Evolutionary conservation across 1,140 invertebrate species (phyloP), one percentile per base, ranked within the genome.

Genomic region (Whitmania pigra): DNA sequence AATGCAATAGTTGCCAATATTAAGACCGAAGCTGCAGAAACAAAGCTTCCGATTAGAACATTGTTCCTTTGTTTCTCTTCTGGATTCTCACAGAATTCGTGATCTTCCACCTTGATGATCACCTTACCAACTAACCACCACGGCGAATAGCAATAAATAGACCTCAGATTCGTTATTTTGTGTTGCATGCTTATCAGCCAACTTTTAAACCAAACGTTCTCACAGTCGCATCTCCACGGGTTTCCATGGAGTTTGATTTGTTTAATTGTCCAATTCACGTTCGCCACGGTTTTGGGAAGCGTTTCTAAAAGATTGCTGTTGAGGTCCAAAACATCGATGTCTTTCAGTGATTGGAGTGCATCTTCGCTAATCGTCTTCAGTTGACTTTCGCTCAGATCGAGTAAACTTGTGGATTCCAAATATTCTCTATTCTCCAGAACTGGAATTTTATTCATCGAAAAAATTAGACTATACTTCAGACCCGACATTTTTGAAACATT

Each of bases 231-330:
- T 17, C n/a, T 25, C 29, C 29, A 49, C 27, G 68, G 49, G 20
- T 69, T 69, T 17, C 49, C 49, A n/a, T 69, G 6, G 20, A 69
- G 68, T 7, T 43, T 69, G 68, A 69, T 31, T 4, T 36, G n/a
- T 9, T 49, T 69, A 43, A 43, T 13, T 22, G 49, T 22, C 31
- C n/a, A 53, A 9, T 43, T 18, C 13, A 49, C 31, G 40, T 43
- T n/a, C n/a, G 6, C 7, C 7, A 43, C 20, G 49, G 49, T 40
- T 22, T 22, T 31, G 6, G 68, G 43, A 22, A 69, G 17, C 6
- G 11, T 49, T 9, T 31, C 9, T 29, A 69, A 49, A 9, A 31
- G 49, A 43, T 69, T 69, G 20, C 17, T 9, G n/a, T 69, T 13
- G 36, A 69, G 49, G 49, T 49, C 3, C n/a, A 69, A 40, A 15